Conservation (phyloP, 2,888 invertebrate species). For the Trileptium ribeirensis region DNA sequence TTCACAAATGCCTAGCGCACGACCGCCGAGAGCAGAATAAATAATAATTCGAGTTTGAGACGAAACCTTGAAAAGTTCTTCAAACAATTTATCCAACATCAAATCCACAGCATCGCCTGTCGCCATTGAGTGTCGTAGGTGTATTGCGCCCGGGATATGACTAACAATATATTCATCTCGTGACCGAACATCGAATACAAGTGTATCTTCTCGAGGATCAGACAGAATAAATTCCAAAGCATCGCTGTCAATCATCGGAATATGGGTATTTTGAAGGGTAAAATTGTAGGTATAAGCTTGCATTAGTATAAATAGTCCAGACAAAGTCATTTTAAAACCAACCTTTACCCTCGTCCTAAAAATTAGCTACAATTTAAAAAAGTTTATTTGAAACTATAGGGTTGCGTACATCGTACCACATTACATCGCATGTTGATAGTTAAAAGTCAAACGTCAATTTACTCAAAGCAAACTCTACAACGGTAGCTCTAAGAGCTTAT, state of each 20-base stretch:
- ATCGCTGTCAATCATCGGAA: not conserved
- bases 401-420: no score
- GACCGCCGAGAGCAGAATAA: not conserved
- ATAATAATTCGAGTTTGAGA: not conserved
- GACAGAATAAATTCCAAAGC: not conserved
- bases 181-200: not conserved
- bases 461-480: no score
- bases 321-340: not conserved
- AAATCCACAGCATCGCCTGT: not conserved
- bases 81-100: no score
- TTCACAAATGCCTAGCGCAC: not conserved
- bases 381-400: no score
- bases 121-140: not conserved
- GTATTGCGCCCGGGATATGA: not conserved
- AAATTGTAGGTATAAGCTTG: not conserved
- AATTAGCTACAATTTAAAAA: no score
- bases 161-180: not conserved
- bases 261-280: not conserved
- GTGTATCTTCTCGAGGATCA: not conserved
- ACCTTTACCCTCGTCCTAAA: no score
- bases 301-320: not conserved
- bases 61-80: not conserved
- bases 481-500: no score
- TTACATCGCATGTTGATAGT: no score
- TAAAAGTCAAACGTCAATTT: no score